Evolutionary conservation across 1,140 invertebrate genomes (phyloP).

Genomic region (Lineus longissimus): DNA sequence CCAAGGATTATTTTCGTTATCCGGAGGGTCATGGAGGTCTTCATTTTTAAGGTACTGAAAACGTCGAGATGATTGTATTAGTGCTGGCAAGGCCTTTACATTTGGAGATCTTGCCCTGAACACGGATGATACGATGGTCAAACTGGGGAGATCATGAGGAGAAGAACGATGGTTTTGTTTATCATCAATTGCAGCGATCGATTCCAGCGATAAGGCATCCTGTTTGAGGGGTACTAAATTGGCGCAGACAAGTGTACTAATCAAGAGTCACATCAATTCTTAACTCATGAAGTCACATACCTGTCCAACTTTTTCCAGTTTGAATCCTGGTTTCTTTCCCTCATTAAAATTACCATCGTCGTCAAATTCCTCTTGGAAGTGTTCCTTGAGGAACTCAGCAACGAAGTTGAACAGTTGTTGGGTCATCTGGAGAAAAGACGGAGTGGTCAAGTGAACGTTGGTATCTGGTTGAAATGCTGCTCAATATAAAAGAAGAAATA

Average conservation of each 20-base stretch:
- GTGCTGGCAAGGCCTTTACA: background rate
- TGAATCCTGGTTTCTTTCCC: constrained; percentile 61
- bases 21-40: constrained; percentile 64
- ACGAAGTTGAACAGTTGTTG: constrained; percentile 86
- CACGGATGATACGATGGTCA: no score
- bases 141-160: no score
- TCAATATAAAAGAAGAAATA: constrained; percentile 11
- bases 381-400: constrained; percentile 78
- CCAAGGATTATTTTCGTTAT: constrained; percentile 67
- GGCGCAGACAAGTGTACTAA: background rate
- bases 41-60: constrained; percentile 74
- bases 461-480: background rate
- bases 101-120: background rate
- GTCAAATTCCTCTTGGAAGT: constrained; percentile 63
- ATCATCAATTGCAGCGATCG: no score
- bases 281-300: constrained; percentile 16
- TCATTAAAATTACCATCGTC: constrained; percentile 32
- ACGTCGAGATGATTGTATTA: constrained; percentile 2
- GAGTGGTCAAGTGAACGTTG: constrained; percentile 6
- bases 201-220: no score
- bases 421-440: no score
- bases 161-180: no score
- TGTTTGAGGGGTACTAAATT: no score
- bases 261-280: no score
- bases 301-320: constrained; percentile 78